Base-by-base conservation (phyloP, 1,140 invertebrate genomes). In the Stenopsyche tienmushanensis region DNA sequence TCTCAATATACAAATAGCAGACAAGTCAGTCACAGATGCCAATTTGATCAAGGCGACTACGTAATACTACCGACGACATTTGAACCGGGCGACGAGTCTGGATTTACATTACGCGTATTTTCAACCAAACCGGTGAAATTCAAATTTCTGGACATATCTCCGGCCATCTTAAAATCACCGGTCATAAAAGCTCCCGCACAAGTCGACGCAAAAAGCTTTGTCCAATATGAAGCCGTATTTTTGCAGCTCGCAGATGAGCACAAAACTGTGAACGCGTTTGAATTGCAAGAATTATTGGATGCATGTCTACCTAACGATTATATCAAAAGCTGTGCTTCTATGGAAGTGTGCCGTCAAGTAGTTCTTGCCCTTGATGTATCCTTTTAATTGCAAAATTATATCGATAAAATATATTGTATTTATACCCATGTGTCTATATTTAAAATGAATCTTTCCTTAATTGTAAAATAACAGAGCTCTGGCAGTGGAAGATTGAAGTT, bases 261-360 rank as follows among this genome's bases (percentile, higher is more conserved):
- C 71, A 82, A 88, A 74, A 93, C 93, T 0, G 91, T 97, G 42
- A 94, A 94, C 73, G 90, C 91, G 7, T 97, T 96, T 72, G 93
- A 96, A 75, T 80, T 97, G 9, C 93, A 96, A 76, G 94, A 97
- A 76, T 79, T 96, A 15, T 78, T 97, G 10, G 93, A 96, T 74
- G 91, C 90, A 9, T 96, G 93, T 79, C 81, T 97, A 65, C 94
- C 93, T 3, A 96, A 97, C 79, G 93, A 97, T 82, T 96, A 96
- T 72, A 94, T 97, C 52, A 96, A 95, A 76, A 95, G 93, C 65
- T 96, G 93, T 77, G 93, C 93, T 0, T 94, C 90, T 39, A 86
- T 96, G 67, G 93, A 96, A 79, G 93, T 95, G 10, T 96, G 93
- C 75, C 82, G 92, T 65, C 93, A 96, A 82, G 90, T 96, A 10